phyloP scores from a whole-genome alignment of 23 tunicate genomes.

The Botrylloides violaceus region DNA sequence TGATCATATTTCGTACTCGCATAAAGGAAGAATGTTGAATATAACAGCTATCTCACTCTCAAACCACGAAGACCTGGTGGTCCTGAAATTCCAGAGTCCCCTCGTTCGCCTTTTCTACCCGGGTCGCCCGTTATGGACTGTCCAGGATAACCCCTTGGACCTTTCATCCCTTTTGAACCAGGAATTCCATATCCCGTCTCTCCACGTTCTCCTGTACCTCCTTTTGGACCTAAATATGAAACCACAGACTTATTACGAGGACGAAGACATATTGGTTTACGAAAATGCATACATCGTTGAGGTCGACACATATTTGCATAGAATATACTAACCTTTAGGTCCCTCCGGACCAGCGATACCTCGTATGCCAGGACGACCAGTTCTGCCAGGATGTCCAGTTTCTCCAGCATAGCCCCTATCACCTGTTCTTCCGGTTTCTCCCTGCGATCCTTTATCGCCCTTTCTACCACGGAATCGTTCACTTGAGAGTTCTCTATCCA shows the following conservation, averaged over 20 bases:
- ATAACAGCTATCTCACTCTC: conserved; percentile 6
- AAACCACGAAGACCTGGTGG: background rate
- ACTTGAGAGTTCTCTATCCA: background rate
- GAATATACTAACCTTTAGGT: conserved; percentile 4
- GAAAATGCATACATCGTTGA: too few species aligned
- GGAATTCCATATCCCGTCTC: conserved; percentile 11
- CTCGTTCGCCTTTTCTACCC: conserved; percentile 4
- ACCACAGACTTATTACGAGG: too few species aligned
- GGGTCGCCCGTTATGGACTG: conserved; percentile 8
- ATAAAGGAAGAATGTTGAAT: too few species aligned
- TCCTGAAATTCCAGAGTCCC: conserved; percentile 4
- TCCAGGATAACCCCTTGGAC: conserved; percentile 3
- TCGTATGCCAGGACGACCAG: conserved; percentile 8
- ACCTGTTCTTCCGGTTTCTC: background rate
- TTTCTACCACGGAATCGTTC: conserved; percentile 10
- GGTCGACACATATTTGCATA: too few species aligned
- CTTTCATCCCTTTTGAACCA: background rate
- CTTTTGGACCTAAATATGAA: conserved; percentile 14
- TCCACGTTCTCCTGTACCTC: conserved; percentile 15
- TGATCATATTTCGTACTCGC: too few species aligned
- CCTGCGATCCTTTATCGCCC: conserved; percentile 3
- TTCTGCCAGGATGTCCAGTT: conserved; percentile 2
- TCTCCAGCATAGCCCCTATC: conserved; percentile 4
- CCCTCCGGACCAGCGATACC: conserved; percentile 8
- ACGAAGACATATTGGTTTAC: too few species aligned